Evolutionary conservation across 1,140 invertebrate species (phyloP).

Genomic region (Steinernema feltiae): DNA sequence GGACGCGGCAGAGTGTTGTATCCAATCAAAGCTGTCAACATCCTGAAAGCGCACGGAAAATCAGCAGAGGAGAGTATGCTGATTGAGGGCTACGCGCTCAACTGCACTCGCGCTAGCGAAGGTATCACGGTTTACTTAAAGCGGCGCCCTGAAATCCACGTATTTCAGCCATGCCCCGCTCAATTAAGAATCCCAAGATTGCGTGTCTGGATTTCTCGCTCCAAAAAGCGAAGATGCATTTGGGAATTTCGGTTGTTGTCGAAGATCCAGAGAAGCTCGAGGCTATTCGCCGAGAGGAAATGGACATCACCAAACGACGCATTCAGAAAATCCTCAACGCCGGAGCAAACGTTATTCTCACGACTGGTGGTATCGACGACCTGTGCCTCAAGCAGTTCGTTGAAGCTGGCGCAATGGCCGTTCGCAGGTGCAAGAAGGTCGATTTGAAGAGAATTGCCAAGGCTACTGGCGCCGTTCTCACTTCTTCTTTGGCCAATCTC

Average conservation of each 20-base stretch:
- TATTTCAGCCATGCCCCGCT: conserved; percentile 79
- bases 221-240: conserved; percentile 92
- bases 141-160: too few relatives aligned
- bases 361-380: conserved; percentile 95
- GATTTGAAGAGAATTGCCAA: conserved; percentile 94
- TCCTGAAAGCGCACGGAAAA: conserved; percentile 92
- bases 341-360: conserved; percentile 91
- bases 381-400: conserved; percentile 97
- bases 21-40: conserved; percentile 93
- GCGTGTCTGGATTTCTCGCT: conserved; percentile 95
- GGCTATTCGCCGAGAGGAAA: conserved; percentile 80
- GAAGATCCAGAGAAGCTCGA: conserved; percentile 91
- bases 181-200: conserved; percentile 85
- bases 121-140: conserved; percentile 57
- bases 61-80: conserved; percentile 84
- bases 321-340: conserved; percentile 87
- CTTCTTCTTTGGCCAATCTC: conserved; percentile 90
- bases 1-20: conserved; percentile 76
- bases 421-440: conserved; percentile 85
- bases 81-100: conserved; percentile 90
- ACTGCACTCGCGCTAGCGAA: conserved; percentile 94
- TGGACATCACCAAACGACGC: conserved; percentile 94
- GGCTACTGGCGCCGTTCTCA: conserved; percentile 87
- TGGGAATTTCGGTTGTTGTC: conserved; percentile 91
- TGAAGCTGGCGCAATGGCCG: conserved; percentile 91